phyloP scores from a whole-genome alignment of 2,888 invertebrate species.

The Eristalinus sepulchralis region DNA sequence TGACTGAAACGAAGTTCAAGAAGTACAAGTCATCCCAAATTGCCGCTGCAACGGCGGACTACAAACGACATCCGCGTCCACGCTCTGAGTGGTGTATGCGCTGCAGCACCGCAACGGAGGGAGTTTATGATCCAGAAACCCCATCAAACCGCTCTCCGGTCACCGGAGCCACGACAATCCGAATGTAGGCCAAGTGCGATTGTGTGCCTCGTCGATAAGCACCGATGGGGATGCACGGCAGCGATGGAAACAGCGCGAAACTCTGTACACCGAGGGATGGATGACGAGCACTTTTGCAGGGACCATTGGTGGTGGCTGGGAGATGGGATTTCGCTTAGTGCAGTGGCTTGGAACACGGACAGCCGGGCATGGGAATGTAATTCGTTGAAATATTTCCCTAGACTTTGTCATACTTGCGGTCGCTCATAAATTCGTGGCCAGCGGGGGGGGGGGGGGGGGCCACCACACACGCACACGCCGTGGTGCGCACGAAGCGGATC shows the following conservation, averaged over 20 bases:
- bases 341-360: slow-evolving; percentile 39
- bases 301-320: slow-evolving; percentile 21
- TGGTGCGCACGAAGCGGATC: neutral
- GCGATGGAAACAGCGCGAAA: neutral
- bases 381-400: slow-evolving; percentile 34
- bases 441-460: neutral
- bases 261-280: neutral
- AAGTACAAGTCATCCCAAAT: neutral
- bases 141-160: slow-evolving; percentile 41
- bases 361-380: slow-evolving; percentile 21
- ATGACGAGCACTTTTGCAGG: neutral
- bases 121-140: slow-evolving; percentile 58
- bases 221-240: neutral
- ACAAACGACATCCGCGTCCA: too few relatives aligned
- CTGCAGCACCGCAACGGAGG: slow-evolving; percentile 39
- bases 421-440: slow-evolving; percentile 22
- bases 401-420: slow-evolving; percentile 1
- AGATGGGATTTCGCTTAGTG: slow-evolving; percentile 49
- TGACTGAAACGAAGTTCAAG: neutral
- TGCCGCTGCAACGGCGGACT: neutral
- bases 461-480: neutral
- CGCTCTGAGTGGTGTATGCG: slow-evolving; percentile 30
- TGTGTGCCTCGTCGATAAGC: slow-evolving; percentile 9
- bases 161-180: slow-evolving; percentile 1
- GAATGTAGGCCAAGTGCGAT: neutral